Evolutionary conservation across 2,797 vertebrate species (phyloP).

Genomic region (Clamator glandarius): DNA sequence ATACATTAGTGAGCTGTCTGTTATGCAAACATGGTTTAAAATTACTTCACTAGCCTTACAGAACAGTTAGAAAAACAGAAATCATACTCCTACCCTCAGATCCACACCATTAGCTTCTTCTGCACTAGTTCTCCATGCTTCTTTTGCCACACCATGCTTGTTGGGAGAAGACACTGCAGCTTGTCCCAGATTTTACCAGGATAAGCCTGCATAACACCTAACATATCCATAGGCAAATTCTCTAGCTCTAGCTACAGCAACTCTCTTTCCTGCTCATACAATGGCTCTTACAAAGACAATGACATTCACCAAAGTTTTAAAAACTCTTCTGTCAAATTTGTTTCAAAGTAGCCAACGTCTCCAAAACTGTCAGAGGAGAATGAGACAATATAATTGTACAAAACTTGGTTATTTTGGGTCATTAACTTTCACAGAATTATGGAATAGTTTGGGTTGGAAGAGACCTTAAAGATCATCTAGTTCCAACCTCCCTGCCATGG

Average conservation of each 20-base stretch:
- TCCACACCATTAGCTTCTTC: neutral
- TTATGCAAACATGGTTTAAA: neutral
- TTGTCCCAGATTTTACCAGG: neutral
- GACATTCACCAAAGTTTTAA: neutral
- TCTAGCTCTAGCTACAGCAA: neutral
- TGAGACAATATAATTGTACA: neutral
- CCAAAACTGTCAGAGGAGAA: neutral
- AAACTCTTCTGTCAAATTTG: neutral
- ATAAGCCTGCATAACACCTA: neutral
- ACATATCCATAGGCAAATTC: neutral
- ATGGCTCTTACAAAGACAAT: rapidly evolving
- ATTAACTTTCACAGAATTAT: neutral
- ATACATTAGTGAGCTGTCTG: neutral
- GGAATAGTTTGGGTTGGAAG: no score
- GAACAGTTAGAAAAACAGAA: neutral
- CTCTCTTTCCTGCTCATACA: neutral
- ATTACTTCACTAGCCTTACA: neutral
- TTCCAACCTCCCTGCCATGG: no score
- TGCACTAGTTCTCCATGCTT: neutral
- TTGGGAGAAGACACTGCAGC: neutral
- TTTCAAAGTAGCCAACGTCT: neutral
- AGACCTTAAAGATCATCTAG: no score
- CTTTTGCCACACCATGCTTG: neutral
- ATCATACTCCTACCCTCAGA: neutral
- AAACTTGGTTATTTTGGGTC: neutral